Evolutionary conservation across 2,888 invertebrate genomes (phyloP), one percentile per base, ranked within the genome.

Genomic region (Pseudoips prasinana): DNA sequence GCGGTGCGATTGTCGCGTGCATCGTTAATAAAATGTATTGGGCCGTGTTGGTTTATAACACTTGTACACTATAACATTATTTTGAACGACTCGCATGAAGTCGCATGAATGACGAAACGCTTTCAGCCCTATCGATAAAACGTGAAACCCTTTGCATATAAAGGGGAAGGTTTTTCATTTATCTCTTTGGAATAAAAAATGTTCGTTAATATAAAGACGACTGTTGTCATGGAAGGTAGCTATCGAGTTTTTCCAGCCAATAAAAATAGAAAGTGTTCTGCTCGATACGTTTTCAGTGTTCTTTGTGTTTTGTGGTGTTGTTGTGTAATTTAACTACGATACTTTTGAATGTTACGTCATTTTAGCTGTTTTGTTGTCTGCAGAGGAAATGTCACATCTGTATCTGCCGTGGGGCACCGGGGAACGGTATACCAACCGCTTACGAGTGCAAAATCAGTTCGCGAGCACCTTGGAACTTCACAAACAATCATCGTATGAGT

Each of bases 311-410:
- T 6, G 20, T 26, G 5, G 7, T 27, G 7, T 25, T 4, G 17
- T 44, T 32, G 40, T 18, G 11, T 56, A 46, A 39, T 45, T 37
- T 18, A 18, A 18, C 18, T 18, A 5, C 3, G 4, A 18, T 18
- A 18, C 6, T 18, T 3, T 18, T 18, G 18, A 20, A 20, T 7
- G 20, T n/a, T n/a, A 20, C 20, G 7, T 47, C 31, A 39, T 39
- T 29, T 34, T 28, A 31, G 10, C 33, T 46, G 22, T 45, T 27
- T 41, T 44, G 52, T 55, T 55, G 39, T 53, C 90, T 90, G 29
- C 86, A 96, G 96, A 95, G 86, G 95, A 96, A 90, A 92, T 95
- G 84, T 93, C 94, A 53, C 92, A 92, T 51, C 90, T 95, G 62
- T 92, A 92, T 63, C 91, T 93, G 64, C 95, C 94, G 37, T 96